Base-by-base conservation (phyloP, 2,888 invertebrate species). In the Polymixis flavicincta region DNA sequence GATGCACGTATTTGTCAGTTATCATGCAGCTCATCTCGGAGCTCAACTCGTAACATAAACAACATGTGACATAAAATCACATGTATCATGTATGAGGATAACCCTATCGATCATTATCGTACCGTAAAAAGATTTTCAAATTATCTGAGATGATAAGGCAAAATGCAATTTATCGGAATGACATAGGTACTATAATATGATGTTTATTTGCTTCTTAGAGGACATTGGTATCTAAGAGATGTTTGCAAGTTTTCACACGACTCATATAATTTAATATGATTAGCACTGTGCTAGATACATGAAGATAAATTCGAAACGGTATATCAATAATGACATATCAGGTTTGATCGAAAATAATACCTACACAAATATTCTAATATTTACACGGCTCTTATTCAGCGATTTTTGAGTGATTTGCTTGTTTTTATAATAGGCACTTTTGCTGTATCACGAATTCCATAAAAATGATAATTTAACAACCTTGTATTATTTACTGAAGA, bases 121-220 rank as follows among this genome's bases (percentile, higher is more conserved):
- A 7, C 3, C 28, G n/a, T 22, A 52, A n/a, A 61, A 48, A 63
- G 57, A 32, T 57, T 55, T 67, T 70, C 25, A 71, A 71, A 80
- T 50, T 71, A 80, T 71, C 71, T 52, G 5, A 37, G n/a, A 82
- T 82, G 77, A 80, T 25, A 52, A 11, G 22, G 50, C 66, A 48
- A 17, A 59, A 79, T 37, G 5, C 22, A 25, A 14, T 52, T 59
- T 63, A 72, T 75, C 67, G 2, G n/a, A 57, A 57, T 70, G 32
- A 63, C 22, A 6, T 25, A n/a, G n/a, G n/a, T n/a, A 37, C 45
- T 50, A 28, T 52, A n/a, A 48, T 6, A 54, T 14, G 17, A 19
- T 54, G 76, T 64, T 76, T 76, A 63, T 45, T 42, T 61, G 50
- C 50, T 37, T n/a, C n/a, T 1, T 54, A 25, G 8, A 28, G 48